Conservation (phyloP, 2,888 invertebrate species). For the Eudasyphora cyanicolor region DNA sequence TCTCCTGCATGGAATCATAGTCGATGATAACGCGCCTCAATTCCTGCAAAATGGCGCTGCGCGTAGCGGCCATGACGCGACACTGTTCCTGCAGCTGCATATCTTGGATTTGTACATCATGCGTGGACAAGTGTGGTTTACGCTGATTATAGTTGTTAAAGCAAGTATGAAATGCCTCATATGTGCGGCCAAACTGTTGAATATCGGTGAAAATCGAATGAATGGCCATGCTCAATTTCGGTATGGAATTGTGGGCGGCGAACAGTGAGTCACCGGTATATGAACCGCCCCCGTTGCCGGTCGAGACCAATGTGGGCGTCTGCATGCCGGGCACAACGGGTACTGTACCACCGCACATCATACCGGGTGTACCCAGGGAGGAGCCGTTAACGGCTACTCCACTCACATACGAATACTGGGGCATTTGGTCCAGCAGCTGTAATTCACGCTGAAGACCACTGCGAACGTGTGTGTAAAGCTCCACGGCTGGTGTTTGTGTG, state of each 20-base stretch:
- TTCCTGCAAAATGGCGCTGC: conserved; percentile 67
- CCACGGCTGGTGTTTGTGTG: conserved; percentile 72
- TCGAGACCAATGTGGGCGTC: conserved; percentile 41
- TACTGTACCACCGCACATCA: conserved; percentile 48
- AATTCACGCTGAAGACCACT: conserved; percentile 77
- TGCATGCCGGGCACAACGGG: conserved; percentile 62
- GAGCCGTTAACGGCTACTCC: conserved; percentile 66
- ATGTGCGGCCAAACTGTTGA: conserved; percentile 67
- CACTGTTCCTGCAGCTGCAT: conserved; percentile 68
- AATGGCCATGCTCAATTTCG: conserved; percentile 69
- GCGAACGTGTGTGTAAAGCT: conserved; percentile 76
- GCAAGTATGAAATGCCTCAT: conserved; percentile 67
- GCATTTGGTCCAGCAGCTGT: conserved; percentile 75
- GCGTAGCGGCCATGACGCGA: conserved; percentile 65
- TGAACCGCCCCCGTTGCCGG: conserved; percentile 31
- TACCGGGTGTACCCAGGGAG: conserved; percentile 50
- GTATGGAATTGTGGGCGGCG: conserved; percentile 71
- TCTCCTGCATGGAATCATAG: conserved; percentile 85
- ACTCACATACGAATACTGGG: conserved; percentile 73
- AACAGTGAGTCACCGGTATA: conserved; percentile 68
- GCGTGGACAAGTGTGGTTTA: conserved; percentile 63
- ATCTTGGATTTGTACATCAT: conserved; percentile 67
- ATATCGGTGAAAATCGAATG: conserved; percentile 66
- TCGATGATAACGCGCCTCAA: conserved; percentile 71
- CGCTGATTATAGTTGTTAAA: conserved; percentile 67